Conservation (phyloP, 2,888 invertebrate genomes). For the Pterobdella sp. region DNA sequence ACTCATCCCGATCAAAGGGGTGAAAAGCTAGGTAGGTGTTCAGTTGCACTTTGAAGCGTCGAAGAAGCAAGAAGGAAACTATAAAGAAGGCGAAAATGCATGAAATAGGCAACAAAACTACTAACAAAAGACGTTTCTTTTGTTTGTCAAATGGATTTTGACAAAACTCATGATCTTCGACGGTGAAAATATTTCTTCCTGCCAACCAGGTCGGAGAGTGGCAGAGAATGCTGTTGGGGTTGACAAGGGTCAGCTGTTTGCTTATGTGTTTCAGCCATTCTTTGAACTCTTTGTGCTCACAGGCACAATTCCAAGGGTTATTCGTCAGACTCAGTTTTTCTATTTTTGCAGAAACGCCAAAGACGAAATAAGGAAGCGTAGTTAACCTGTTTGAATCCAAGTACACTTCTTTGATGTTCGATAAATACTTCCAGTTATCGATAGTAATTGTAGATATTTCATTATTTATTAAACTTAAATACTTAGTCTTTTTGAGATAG, state of each 20-base stretch:
- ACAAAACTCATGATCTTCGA: constrained; percentile 29
- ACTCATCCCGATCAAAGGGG: constrained; percentile 34
- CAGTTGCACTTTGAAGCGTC: constrained; percentile 24
- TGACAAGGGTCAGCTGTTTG: constrained; percentile 3
- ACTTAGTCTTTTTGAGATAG: constrained; percentile 14
- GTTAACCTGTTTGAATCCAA: constrained; percentile 18
- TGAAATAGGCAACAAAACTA: not conserved
- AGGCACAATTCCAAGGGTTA: constrained; percentile 26
- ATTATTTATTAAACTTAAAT: constrained; percentile 13
- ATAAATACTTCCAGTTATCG: constrained; percentile 7
- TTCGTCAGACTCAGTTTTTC: constrained; percentile 11
- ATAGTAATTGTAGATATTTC: constrained; percentile 6
- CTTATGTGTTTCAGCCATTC: not conserved
- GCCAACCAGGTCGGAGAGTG: constrained; percentile 1
- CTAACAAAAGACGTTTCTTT: not conserved
- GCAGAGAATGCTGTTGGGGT: constrained; percentile 23
- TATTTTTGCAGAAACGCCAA: not conserved
- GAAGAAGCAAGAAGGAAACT: not conserved
- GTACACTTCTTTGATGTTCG: not conserved
- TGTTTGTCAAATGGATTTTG: not conserved
- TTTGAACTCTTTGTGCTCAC: constrained; percentile 25
- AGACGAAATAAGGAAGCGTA: not conserved
- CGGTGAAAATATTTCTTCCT: constrained; percentile 16
- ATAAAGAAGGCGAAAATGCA: not conserved
- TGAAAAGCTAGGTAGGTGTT: constrained; percentile 27